phyloP scores from a whole-genome alignment of 2,888 invertebrate genomes.

The Drosophila vallismaia region DNA sequence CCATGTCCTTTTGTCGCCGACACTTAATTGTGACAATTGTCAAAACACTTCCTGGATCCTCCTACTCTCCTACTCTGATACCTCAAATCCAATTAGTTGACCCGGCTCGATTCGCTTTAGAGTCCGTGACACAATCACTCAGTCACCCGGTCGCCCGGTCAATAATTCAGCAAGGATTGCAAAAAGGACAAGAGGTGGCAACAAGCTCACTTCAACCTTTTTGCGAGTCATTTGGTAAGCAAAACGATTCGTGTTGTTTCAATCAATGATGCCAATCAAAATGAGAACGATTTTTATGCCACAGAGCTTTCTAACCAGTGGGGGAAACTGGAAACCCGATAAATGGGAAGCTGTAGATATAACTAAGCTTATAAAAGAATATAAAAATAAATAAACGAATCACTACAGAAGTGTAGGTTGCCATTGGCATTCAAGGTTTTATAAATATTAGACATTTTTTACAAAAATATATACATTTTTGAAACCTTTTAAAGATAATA shows the following conservation, averaged over 20 bases:
- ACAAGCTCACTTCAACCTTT: constrained; percentile 35
- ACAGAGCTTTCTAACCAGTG: constrained; percentile 31
- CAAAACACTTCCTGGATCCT: constrained; percentile 70
- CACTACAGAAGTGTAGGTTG: not conserved
- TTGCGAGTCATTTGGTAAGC: constrained; percentile 56
- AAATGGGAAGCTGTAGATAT: constrained; percentile 6
- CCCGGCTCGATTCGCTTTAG: constrained; percentile 38
- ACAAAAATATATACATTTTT: too few species aligned
- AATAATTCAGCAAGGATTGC: constrained; percentile 56
- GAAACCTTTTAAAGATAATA: not conserved
- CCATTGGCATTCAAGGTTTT: not conserved
- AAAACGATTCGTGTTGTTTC: constrained; percentile 79
- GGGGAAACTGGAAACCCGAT: constrained; percentile 4
- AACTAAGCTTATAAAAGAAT: constrained; percentile 22
- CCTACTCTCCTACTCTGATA: constrained; percentile 21
- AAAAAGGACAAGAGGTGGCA: constrained; percentile 8
- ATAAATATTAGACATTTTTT: too few species aligned
- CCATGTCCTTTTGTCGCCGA: constrained; percentile 16
- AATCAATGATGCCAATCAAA: constrained; percentile 82
- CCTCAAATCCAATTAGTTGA: constrained; percentile 73
- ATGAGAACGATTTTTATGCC: constrained; percentile 64
- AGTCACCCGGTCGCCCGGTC: constrained; percentile 27
- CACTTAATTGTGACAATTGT: constrained; percentile 75
- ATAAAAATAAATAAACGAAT: constrained; percentile 10
- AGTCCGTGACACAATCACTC: constrained; percentile 67